Base-by-base conservation (phyloP, 2,888 invertebrate genomes). In the Gryllus longicercus region DNA sequence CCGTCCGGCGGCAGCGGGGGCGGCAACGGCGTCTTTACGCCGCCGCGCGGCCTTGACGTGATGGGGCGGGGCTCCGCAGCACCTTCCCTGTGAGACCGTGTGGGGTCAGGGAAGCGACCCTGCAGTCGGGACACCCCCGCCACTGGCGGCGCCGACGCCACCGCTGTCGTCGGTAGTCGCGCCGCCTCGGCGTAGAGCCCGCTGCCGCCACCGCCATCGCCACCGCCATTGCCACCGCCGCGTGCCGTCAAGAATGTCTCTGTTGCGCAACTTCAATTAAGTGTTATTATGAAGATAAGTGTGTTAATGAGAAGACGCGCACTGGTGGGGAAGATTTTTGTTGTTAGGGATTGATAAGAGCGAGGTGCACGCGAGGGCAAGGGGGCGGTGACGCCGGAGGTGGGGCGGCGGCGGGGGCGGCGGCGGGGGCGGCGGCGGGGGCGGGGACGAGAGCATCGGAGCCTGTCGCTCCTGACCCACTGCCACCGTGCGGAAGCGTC, bases 61-160 rank as follows among this genome's bases (percentile, higher is more conserved):
- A 63, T 8, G 63, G 63, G 63, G 63, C 63, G 63, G 63, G 63
- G 63, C 63, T 5, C n/a, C 63, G 63, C 38, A 8, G 38, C 63
- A n/a, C 63, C 63, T 63, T 14, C 63, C 63, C 11, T 63, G 63
- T 14, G 63, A 63, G 63, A 14, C 63, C n/a, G 63, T 8, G 63
- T n/a, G 63, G 63, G 63, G 63, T 63, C 63, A 63, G 63, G 63
- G 63, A 18, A 8, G 63, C 63, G 63, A 63, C 63, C 63, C 63
- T 63, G 63, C 63, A n/a, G 63, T n/a, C 63, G 63, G 63, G 63
- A 63, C 63, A 63, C 63, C 63, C 63, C 63, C 63, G 63, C 63
- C n/a, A 18, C 2, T 2, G 3, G 2, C 63, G 63, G 12, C 18
- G 63, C 12, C 63, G 63, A 16, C 12, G 63, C n/a, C n/a, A 8